Evolutionary conservation across 2,797 vertebrate genomes (phyloP).

Genomic region (Premnoplex brunnescens): DNA sequence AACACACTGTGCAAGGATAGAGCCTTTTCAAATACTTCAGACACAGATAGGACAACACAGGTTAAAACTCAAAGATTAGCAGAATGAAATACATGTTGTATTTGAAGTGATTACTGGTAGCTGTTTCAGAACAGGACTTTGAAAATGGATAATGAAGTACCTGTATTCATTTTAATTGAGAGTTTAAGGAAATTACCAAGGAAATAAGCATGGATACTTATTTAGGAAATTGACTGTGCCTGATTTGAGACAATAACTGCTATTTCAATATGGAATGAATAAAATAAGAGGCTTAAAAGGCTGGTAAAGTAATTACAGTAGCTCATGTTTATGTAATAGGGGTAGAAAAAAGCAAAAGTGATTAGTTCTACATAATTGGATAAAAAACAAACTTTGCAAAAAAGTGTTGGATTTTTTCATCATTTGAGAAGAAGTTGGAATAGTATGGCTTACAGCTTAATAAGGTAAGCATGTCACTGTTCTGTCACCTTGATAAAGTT

Average conservation of each 20-base stretch:
- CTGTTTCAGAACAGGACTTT: neutral
- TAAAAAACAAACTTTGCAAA: neutral
- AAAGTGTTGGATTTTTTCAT: neutral
- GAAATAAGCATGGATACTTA: neutral
- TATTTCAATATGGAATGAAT: neutral
- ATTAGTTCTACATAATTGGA: neutral
- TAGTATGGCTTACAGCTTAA: neutral
- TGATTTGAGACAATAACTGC: neutral
- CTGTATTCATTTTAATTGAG: neutral
- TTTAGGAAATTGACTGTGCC: neutral
- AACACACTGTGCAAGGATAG: neutral
- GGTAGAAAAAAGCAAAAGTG: neutral
- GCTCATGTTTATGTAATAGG: neutral
- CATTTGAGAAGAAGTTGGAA: neutral
- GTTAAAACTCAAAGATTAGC: neutral
- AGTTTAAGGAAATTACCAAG: neutral
- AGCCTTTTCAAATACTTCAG: neutral
- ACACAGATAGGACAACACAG: neutral
- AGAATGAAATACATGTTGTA: neutral
- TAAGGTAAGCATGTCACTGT: neutral
- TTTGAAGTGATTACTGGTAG: neutral
- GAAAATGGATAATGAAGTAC: neutral
- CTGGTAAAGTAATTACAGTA: neutral
- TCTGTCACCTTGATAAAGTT: neutral
- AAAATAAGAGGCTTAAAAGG: neutral